Evolutionary conservation across 2,888 invertebrate species (phyloP), one percentile per base, ranked within the genome.

Genomic region (Tetragnatha montana): DNA sequence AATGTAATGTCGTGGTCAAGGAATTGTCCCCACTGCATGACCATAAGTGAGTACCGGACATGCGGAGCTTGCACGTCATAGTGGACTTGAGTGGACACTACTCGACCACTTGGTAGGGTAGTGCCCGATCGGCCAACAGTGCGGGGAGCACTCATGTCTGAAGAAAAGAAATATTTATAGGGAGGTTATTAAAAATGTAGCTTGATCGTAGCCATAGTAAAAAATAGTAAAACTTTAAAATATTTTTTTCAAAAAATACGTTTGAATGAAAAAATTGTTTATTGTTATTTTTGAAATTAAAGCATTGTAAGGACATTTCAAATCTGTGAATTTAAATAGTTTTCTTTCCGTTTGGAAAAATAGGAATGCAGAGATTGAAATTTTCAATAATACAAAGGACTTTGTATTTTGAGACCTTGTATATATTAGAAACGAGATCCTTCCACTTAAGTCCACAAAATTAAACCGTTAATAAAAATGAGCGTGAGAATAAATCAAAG

Each of bases 21-120:
- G 92, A 98, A 94, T 93, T 98, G 98, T 0, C 98, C 98, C 92
- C 96, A 98, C 94, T 98, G 98, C 98, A 98, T 98, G 50, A 97
- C 95, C 96, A 98, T 97, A 19, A 98, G 94, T 0, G 98, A 96
- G 93, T 98, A 98, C 8, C 97, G 95, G 0, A 96, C 96, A 93
- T 98, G 97, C 47, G 98, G 94, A 93, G 97, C 97, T 70, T 97
- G 97, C 89, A 98, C 97, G 92, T 98, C 98, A 0, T 97, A 97
- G 93, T 98, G 98, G 79, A 98, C 96, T 0, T 96, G 95, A 0
- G 97, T 96, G 0, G 98, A 98, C 60, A 98, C 95, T 0, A 96
- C 94, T 75, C 98, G 95, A 0, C 98, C 97, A 68, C 97, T 97
- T 0, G 98, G 98, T 17, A 91, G 73, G 12, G 75, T 19, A 7